Conservation (phyloP, 1,140 invertebrate species). For the Metaphire vulgaris region DNA sequence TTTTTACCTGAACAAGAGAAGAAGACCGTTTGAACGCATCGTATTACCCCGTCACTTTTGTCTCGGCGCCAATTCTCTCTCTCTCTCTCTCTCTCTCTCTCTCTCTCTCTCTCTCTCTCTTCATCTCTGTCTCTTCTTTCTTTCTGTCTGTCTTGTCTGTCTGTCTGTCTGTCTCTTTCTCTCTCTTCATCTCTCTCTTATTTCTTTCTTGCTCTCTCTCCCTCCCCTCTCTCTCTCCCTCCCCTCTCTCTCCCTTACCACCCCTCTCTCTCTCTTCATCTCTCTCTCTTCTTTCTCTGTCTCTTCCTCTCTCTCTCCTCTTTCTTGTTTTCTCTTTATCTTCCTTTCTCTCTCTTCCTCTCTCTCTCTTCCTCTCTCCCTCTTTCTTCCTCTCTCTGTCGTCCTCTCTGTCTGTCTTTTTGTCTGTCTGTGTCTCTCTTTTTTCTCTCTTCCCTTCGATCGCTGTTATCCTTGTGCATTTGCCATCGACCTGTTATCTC, state of each 20-base stretch:
- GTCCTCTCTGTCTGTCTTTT: too few relatives aligned
- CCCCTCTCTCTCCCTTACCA: neutral
- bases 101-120: neutral
- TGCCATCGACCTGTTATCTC: too few relatives aligned
- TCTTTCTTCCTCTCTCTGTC: neutral
- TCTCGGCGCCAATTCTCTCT: too few relatives aligned
- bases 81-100: neutral
- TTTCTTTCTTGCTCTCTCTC: neutral
- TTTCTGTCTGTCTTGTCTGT: neutral
- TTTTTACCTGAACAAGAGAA: too few relatives aligned
- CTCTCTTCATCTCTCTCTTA: neutral
- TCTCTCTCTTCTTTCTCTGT: neutral
- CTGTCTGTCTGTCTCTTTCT: neutral
- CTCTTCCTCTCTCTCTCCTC: neutral
- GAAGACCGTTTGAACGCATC: too few relatives aligned
- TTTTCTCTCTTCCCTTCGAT: neutral
- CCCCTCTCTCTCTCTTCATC: neutral
- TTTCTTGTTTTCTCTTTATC: neutral
- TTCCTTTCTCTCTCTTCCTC: neutral
- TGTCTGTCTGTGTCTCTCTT: neutral
- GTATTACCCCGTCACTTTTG: too few relatives aligned
- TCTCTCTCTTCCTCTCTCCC: neutral
- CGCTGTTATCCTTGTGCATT: too few relatives aligned
- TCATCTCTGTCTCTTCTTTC: neutral
- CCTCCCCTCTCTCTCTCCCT: neutral